A percentile compares a stretch with the other conserved stretches of the same genome.
Evolutionary conservation across 2,797 vertebrate genomes (phyloP).

Genomic region (Gambelia wislizenii): DNA sequence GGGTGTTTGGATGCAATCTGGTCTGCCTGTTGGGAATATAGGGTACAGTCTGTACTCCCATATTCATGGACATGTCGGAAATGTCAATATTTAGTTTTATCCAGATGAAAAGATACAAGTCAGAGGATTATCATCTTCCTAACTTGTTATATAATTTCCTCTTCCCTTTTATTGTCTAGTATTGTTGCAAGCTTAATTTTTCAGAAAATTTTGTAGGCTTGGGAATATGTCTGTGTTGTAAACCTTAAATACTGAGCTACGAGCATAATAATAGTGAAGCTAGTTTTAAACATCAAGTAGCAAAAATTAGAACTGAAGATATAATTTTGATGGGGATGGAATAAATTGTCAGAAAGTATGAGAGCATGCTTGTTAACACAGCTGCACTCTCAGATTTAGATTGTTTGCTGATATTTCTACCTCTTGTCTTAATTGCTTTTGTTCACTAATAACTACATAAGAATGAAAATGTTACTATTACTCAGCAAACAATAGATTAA

Average conservation of each 20-base stretch:
- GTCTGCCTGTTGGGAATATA: neutral
- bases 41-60: neutral
- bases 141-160: neutral
- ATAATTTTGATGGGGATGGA: conserved; percentile 75
- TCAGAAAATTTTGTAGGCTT: conserved; percentile 60
- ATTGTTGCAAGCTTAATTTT: conserved; percentile 15
- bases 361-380: conserved; percentile 72
- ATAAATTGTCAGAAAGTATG: conserved; percentile 73
- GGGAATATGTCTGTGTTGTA: conserved; percentile 55
- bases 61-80: neutral
- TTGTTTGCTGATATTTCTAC: conserved; percentile 66
- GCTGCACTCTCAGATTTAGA: conserved; percentile 56
- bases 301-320: conserved; percentile 72
- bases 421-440: conserved; percentile 52
- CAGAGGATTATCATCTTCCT: too few species aligned
- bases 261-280: conserved; percentile 70
- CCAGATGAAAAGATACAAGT: neutral
- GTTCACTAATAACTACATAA: neutral
- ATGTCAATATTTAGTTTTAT: too few species aligned
- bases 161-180: neutral
- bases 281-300: conserved; percentile 68
- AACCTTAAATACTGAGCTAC: conserved; percentile 65
- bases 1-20: too few species aligned
- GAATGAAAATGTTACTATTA: neutral
- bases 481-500: conserved; percentile 6